Evolutionary conservation across 2,888 invertebrate species (phyloP).

Genomic region (Micoletzkya japonica): DNA sequence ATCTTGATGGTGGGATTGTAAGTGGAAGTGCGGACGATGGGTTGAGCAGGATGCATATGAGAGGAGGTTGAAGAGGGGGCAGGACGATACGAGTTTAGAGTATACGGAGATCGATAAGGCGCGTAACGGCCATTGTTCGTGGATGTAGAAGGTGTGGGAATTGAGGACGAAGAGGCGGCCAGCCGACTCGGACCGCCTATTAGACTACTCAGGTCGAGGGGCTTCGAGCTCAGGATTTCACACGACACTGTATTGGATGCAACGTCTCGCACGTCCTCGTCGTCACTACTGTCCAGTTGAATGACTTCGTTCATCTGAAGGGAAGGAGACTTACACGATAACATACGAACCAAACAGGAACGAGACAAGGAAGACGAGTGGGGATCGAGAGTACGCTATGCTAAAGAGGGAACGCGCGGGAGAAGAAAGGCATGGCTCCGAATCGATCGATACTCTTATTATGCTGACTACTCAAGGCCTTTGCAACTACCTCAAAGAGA

Average conservation of each 20-base stretch:
- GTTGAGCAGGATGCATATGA: no score
- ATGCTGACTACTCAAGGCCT: no score
- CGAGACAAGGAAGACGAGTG: slow-evolving; percentile 6
- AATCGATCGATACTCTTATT: neutral
- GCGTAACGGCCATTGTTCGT: neutral
- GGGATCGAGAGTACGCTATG: slow-evolving; percentile 11
- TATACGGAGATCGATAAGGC: slow-evolving; percentile 1
- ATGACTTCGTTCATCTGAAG: slow-evolving; percentile 26
- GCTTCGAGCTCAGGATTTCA: neutral
- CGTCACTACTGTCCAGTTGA: slow-evolving; percentile 8
- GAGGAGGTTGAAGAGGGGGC: no score
- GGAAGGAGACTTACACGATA: neutral
- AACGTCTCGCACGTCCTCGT: slow-evolving; percentile 1
- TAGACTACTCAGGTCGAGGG: slow-evolving; percentile 20
- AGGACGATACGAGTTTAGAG: no score
- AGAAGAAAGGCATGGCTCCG: neutral
- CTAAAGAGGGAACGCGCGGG: slow-evolving; percentile 14
- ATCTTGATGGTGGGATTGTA: no score
- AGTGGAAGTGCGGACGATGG: no score
- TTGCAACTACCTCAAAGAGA: no score
- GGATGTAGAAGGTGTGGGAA: neutral
- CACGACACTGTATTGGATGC: neutral
- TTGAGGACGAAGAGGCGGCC: neutral
- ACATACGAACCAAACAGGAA: neutral
- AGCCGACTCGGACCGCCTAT: neutral